A percentile compares a stretch with the other conserved stretches of the same genome.
Conservation (phyloP, 2,797 vertebrate species). For the Petrocephalus schoutedeni region DNA sequence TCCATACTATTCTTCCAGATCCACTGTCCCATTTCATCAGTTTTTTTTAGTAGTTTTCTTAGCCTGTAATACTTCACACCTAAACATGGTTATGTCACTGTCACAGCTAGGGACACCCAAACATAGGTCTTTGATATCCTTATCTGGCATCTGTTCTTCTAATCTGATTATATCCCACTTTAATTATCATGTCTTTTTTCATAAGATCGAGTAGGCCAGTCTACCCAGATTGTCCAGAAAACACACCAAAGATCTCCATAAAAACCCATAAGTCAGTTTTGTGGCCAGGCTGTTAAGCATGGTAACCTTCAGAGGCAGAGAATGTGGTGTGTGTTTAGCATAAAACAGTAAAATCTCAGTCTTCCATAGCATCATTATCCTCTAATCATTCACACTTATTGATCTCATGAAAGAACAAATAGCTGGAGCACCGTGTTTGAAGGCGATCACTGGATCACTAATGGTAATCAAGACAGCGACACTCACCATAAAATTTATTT, state of each 20-base stretch:
- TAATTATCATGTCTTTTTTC: neutral
- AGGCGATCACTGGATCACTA: neutral
- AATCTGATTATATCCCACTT: neutral
- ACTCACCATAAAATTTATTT: neutral
- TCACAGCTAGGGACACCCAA: neutral
- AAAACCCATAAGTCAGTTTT: neutral
- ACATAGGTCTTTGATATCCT: neutral
- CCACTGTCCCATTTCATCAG: neutral
- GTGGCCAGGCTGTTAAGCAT: neutral
- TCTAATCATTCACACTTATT: neutral
- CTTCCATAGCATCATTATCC: neutral
- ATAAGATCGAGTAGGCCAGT: neutral
- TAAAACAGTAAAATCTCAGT: neutral
- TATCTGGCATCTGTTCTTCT: neutral
- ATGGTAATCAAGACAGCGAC: neutral
- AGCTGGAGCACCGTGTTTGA: neutral
- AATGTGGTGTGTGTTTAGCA: neutral
- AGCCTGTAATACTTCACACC: neutral
- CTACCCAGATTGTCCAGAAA: neutral
- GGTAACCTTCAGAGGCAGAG: neutral
- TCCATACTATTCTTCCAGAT: neutral
- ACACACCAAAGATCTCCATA: neutral
- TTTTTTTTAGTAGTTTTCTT: neutral
- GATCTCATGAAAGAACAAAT: neutral
- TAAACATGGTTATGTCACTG: neutral